Evolutionary conservation across 1,140 invertebrate genomes (phyloP).

Genomic region (Gerris buenoi): DNA sequence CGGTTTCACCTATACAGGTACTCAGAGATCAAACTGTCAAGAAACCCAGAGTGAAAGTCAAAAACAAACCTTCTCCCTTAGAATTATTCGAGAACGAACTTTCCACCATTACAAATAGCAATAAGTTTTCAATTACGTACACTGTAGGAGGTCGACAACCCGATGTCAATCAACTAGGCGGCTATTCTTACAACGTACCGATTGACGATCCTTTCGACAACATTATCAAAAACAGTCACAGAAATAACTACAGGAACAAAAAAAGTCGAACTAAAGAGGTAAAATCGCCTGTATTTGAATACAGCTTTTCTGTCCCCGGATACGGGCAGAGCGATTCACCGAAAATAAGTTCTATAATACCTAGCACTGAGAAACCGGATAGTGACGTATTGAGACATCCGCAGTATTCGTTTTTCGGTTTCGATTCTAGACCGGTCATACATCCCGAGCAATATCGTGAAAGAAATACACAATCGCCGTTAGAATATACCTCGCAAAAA

Average conservation of each 20-base stretch:
- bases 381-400: constrained; percentile 3
- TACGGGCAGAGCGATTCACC: constrained; percentile 19
- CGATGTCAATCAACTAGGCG: background rate
- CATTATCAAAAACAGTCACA: background rate
- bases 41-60: background rate
- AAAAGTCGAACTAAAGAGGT: background rate
- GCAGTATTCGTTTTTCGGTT: constrained; percentile 11
- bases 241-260: constrained; percentile 5
- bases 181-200: background rate
- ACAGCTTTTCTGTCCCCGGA: constrained; percentile 23
- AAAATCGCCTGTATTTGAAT: constrained; percentile 25
- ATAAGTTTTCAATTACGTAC: background rate
- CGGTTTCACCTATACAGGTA: background rate
- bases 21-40: background rate
- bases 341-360: constrained; percentile 14
- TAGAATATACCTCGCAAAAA: background rate
- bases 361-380: constrained; percentile 12
- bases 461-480: background rate
- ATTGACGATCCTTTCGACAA: background rate
- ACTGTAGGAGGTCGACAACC: background rate
- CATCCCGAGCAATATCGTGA: constrained; percentile 3
- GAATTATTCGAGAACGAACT: background rate
- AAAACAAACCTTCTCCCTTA: background rate
- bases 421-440: constrained; percentile 5
- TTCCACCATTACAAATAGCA: constrained; percentile 1